These are phyloP conservation scores for Pogonomyrmex barbatus DNA, from an alignment of 1,140 invertebrate species.

Conservation along the genomic window DNA sequence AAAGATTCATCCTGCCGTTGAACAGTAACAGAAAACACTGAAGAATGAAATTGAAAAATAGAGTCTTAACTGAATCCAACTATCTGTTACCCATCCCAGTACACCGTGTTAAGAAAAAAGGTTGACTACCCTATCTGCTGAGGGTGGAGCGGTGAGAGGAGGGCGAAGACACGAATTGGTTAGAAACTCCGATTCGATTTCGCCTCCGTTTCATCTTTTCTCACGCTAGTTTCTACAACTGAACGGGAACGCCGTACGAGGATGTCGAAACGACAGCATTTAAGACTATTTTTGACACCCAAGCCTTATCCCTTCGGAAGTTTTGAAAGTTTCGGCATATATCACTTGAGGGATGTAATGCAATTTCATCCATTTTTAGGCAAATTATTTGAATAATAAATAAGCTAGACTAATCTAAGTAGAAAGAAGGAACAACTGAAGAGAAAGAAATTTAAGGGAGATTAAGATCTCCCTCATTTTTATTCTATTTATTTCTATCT, in stretches of 20 bases:
- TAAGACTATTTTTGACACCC: background rate
- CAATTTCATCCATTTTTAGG: background rate
- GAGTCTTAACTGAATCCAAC: constrained; percentile 68
- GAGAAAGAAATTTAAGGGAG: background rate
- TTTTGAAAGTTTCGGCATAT: background rate
- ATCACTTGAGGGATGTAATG: background rate
- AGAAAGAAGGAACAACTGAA: background rate
- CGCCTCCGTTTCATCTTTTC: background rate
- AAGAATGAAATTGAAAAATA: constrained; percentile 70
- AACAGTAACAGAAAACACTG: constrained; percentile 33
- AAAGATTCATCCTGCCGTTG: constrained; percentile 9
- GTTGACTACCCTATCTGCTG: constrained; percentile 29
- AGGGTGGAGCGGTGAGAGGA: background rate
- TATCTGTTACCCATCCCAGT: constrained; percentile 65
- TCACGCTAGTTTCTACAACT: background rate
- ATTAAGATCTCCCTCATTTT: background rate
- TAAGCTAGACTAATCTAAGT: background rate
- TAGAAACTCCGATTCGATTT: constrained; percentile 47
- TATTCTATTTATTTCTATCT: constrained; percentile 1
- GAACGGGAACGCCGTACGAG: background rate
- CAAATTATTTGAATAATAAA: background rate
- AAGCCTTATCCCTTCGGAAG: background rate
- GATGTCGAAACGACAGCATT: background rate
- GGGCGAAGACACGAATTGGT: constrained; percentile 27
- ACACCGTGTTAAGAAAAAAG: constrained; percentile 52